Evolutionary conservation across 2,113 vertebrate species (phyloP).

Genomic region (Riparia riparia): DNA sequence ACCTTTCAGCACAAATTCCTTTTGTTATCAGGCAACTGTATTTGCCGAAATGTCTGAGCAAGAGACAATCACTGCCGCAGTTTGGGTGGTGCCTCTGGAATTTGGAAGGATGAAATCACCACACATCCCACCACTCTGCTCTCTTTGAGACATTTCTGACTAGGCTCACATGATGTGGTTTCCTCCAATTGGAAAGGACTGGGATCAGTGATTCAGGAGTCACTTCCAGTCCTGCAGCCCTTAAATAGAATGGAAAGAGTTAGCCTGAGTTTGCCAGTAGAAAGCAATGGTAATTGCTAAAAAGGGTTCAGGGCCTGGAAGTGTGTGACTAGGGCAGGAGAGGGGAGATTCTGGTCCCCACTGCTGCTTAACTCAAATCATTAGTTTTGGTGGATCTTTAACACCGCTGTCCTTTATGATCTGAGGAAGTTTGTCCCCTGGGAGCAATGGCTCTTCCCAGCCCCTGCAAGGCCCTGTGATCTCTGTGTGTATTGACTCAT

Average conservation of each 20-base stretch:
- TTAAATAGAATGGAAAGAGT: conserved; percentile 60
- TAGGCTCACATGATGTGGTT: conserved; percentile 28
- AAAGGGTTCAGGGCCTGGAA: not conserved
- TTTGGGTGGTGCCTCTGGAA: conserved; percentile 16
- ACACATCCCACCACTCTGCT: not conserved
- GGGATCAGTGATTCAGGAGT: conserved; percentile 60
- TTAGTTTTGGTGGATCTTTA: not conserved
- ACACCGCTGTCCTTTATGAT: not conserved
- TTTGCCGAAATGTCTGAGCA: not conserved
- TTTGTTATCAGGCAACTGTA: not conserved
- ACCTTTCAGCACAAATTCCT: not conserved
- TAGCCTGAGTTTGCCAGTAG: conserved; percentile 20
- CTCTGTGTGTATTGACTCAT: not conserved
- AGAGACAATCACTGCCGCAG: not conserved
- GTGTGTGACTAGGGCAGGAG: not conserved
- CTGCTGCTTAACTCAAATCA: not conserved
- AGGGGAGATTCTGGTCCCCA: not conserved
- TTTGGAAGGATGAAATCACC: conserved; percentile 55
- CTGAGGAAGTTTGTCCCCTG: not conserved
- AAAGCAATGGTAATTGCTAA: not conserved
- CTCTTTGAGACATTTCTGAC: conserved; percentile 47
- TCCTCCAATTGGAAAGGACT: conserved; percentile 10
- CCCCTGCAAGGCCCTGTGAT: not conserved
- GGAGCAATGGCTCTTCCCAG: not conserved
- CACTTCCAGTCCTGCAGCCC: conserved; percentile 1